phyloP scores from a whole-genome alignment of 2,888 invertebrate species.

The Incurvaria masculella region DNA sequence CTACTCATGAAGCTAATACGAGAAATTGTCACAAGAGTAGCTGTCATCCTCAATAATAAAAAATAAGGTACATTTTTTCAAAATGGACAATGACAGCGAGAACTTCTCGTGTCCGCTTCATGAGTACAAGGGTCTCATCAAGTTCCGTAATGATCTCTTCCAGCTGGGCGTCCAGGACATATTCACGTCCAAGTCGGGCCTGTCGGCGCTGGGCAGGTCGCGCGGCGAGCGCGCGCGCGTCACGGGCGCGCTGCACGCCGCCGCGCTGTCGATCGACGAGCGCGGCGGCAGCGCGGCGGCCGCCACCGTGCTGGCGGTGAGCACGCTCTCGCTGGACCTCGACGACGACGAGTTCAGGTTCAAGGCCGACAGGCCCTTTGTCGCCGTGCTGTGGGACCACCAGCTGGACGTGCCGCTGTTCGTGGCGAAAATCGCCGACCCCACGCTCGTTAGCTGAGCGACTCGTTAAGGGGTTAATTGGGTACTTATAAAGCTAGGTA shows the following conservation, averaged over 20 bases:
- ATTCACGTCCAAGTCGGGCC: constrained; percentile 34
- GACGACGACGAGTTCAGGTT: constrained; percentile 28
- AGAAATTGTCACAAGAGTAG: too few relatives aligned
- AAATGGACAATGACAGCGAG: too few relatives aligned
- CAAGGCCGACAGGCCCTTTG: constrained; percentile 45
- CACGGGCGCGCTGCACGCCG: constrained; percentile 46
- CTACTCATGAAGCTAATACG: too few relatives aligned
- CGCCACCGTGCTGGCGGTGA: constrained; percentile 38
- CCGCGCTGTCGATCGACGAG: constrained; percentile 50
- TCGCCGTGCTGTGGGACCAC: constrained; percentile 47
- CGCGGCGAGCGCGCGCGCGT: constrained; percentile 27
- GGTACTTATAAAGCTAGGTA: too few relatives aligned
- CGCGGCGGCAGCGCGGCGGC: constrained; percentile 48
- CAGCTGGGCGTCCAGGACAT: constrained; percentile 47
- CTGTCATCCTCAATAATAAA: too few relatives aligned
- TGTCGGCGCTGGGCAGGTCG: constrained; percentile 30
- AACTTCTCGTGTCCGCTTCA: too few relatives aligned
- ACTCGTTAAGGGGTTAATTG: constrained; percentile 6
- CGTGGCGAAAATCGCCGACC: constrained; percentile 47
- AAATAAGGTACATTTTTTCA: too few relatives aligned
- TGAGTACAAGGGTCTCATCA: too few relatives aligned
- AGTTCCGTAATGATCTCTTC: too few relatives aligned
- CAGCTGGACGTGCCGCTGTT: constrained; percentile 43
- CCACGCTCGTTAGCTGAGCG: constrained; percentile 20
- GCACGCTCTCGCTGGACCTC: constrained; percentile 42